These are phyloP conservation scores for Barnardius zonarius DNA, from an alignment of 2,113 vertebrate species.

Conservation along the genomic window DNA sequence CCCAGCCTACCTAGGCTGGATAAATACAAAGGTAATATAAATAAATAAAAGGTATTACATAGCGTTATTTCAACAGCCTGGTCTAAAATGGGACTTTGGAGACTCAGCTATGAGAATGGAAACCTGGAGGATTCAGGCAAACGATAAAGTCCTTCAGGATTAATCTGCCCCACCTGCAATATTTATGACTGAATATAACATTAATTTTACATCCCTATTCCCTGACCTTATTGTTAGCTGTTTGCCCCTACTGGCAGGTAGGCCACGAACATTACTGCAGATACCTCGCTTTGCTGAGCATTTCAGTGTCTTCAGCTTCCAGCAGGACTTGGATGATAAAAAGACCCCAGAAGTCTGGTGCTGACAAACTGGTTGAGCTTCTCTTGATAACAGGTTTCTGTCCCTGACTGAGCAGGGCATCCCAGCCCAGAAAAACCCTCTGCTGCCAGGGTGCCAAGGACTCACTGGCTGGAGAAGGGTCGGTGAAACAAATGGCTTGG, in stretches of 20 bases:
- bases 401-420: neutral
- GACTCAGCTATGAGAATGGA: neutral
- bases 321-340: neutral
- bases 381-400: neutral
- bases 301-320: neutral
- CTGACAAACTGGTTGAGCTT: neutral
- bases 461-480: neutral
- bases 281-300: neutral
- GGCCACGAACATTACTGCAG: neutral
- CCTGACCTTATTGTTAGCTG: neutral
- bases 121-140: neutral
- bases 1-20: neutral
- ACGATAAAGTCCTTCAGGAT: neutral
- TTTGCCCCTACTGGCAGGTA: neutral
- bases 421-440: neutral
- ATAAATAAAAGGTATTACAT: neutral
- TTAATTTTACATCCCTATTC: neutral
- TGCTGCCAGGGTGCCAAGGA: rapidly evolving
- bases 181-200: neutral
- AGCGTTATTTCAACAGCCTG: neutral
- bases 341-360: neutral
- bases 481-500: neutral
- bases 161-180: neutral
- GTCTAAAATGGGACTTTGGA: neutral
- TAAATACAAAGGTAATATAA: neutral